A percentile compares a stretch with the other conserved stretches of the same genome.
Conservation (phyloP, 2,888 invertebrate genomes). For the Phengaris alcon region DNA sequence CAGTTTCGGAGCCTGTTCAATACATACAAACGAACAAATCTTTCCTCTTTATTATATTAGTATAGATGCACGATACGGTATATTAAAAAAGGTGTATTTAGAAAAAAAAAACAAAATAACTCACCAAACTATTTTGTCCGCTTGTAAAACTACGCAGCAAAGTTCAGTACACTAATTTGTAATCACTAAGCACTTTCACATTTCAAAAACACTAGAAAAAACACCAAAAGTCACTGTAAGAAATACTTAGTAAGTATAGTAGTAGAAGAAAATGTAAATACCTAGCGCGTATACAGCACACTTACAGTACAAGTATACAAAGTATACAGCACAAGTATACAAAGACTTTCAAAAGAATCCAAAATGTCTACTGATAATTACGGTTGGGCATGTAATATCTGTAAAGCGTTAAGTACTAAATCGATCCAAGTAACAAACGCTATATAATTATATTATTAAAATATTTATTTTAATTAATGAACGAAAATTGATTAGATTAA, state of each 20-base stretch:
- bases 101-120: constrained; percentile 29
- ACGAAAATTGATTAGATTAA: neutral
- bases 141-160: constrained; percentile 32
- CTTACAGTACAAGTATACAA: constrained; percentile 62
- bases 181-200: constrained; percentile 50
- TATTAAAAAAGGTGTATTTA: too few relatives aligned
- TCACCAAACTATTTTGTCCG: constrained; percentile 35
- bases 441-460: neutral
- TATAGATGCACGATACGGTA: too few relatives aligned
- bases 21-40: too few relatives aligned
- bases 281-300: constrained; percentile 64
- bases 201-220: constrained; percentile 44
- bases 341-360: constrained; percentile 59
- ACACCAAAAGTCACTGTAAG: constrained; percentile 44
- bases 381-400: constrained; percentile 33
- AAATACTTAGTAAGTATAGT: constrained; percentile 64
- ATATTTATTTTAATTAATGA: neutral
- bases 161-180: constrained; percentile 34
- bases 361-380: constrained; percentile 42
- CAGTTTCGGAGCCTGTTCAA: too few relatives aligned
- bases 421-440: neutral
- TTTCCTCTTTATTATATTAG: too few relatives aligned
- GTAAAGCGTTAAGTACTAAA: constrained; percentile 33
- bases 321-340: constrained; percentile 61
- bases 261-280: constrained; percentile 64